These are phyloP conservation scores for Galagoides demidoff DNA, from an alignment of 2,797 vertebrate genomes.

Conservation along the genomic window DNA sequence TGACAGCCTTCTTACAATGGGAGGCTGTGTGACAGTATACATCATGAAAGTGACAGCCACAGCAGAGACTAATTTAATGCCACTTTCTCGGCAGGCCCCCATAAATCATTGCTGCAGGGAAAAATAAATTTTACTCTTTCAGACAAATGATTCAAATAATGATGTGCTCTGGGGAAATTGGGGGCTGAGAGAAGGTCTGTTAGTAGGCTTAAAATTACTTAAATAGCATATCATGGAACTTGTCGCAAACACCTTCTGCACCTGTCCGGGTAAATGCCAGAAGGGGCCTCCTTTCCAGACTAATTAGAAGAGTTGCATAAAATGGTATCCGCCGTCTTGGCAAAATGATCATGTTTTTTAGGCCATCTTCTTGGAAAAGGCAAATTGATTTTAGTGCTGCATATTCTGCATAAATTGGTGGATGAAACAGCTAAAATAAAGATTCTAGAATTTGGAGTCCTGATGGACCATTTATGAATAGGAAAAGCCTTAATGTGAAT, in stretches of 20 bases:
- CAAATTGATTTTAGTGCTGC: background rate
- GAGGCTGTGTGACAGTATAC: constrained; percentile 56
- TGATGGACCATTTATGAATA: background rate
- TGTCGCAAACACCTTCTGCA: background rate
- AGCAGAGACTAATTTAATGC: constrained; percentile 64
- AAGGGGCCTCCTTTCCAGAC: background rate
- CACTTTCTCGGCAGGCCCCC: constrained; percentile 41
- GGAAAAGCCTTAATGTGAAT: background rate
- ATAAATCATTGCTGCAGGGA: constrained; percentile 65
- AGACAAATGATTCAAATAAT: constrained; percentile 42
- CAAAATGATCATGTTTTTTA: background rate
- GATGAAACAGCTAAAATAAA: background rate
- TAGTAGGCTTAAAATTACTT: constrained; percentile 8
- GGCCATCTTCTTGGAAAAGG: background rate
- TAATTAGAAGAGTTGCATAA: background rate
- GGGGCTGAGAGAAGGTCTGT: background rate
- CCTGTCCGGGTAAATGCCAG: background rate
- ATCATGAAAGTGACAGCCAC: constrained; percentile 60
- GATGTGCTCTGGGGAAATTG: constrained; percentile 2
- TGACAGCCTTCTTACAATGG: constrained; percentile 64
- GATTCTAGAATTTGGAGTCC: background rate
- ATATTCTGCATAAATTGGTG: background rate
- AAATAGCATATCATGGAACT: background rate
- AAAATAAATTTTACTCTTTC: constrained; percentile 68
- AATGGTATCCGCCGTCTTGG: background rate